Percentiles rank a stretch among this genome's conserved stretches.
phyloP scores from a whole-genome alignment of 2,113 vertebrate species.

The Percina caprodes region DNA sequence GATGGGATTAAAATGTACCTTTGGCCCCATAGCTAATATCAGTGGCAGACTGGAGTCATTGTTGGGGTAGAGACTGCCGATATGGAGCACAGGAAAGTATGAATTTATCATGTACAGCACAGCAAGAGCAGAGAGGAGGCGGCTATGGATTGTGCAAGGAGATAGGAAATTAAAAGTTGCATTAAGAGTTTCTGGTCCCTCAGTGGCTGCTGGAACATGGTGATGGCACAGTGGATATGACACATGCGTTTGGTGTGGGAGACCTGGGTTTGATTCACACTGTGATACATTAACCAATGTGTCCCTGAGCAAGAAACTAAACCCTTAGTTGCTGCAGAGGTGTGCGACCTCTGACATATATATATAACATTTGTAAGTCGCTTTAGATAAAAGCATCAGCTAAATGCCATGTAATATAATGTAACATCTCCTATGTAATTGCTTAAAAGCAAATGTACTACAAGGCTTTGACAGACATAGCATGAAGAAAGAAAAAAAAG shows the following conservation, averaged over 20 bases:
- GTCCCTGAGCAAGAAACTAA: no score
- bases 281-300: no score
- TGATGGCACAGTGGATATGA: no score
- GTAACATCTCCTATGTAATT: conserved; percentile 13
- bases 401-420: no score
- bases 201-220: conserved; percentile 4
- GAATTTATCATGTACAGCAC: conserved; percentile 69
- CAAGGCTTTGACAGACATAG: neutral
- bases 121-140: conserved; percentile 41
- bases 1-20: conserved; percentile 65
- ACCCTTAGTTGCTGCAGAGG: no score
- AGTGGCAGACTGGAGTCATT: conserved; percentile 57
- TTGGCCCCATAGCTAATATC: conserved; percentile 69
- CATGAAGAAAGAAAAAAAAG: neutral
- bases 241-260: no score
- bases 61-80: conserved; percentile 49
- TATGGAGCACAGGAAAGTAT: conserved; percentile 53
- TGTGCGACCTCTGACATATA: no score
- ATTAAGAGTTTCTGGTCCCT: conserved; percentile 45
- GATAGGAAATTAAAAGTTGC: conserved; percentile 65
- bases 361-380: no score
- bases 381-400: no score
- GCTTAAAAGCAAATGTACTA: conserved; percentile 21
- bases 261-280: no score
- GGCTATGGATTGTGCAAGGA: conserved; percentile 53